Base-by-base conservation (phyloP, 2,797 vertebrate genomes). In the Naso thynnoides region DNA sequence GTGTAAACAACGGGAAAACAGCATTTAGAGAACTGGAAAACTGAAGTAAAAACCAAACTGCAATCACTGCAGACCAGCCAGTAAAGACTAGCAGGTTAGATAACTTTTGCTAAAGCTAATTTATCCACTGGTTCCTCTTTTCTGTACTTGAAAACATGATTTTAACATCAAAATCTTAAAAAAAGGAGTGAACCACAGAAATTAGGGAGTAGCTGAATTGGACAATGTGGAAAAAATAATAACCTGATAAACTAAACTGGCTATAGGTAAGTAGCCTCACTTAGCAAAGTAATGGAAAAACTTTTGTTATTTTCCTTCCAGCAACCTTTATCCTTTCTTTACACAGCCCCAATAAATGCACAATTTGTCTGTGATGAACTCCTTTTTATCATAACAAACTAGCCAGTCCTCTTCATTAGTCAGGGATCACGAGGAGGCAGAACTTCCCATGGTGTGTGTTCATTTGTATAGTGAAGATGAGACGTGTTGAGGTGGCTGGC, bases 331-430 rank as follows among this genome's bases (percentile, higher is more conserved):
- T 64, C 52, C 19, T 78, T 70, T 26, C 27, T 69, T 69, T 42
- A 9, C 18, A 0, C 47, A 16, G 4, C 45, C 36, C 27, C 61
- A 15, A 11, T 36, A 19, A 63, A 31, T 14, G 26, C 29, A 47
- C 69, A 23, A 74, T 80, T 39, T 38, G 48, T 0, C 64, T 74
- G 8, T 67, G 73, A 84, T 80, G 42, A 84, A 69, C 67, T 59
- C 58, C 29, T 76, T 38, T 88, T 78, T 67, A 82, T 66, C 71
- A 69, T 71, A 75, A 79, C 69, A 76, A 73, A 52, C 39, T 27
- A 50, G 53, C 45, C 53, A 77, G 62, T 66, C 50, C 70, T 79
- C 64, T 81, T 85, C 69, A 83, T 90, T 86, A 79, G 33, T 56
- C 59, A 5, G 70, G 41, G 86, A 78, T 70, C 67, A 68, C 2